Percentiles rank a stretch among this genome's conserved stretches.
Conservation (phyloP, 2,888 invertebrate genomes). For the Aphodius granarius region DNA sequence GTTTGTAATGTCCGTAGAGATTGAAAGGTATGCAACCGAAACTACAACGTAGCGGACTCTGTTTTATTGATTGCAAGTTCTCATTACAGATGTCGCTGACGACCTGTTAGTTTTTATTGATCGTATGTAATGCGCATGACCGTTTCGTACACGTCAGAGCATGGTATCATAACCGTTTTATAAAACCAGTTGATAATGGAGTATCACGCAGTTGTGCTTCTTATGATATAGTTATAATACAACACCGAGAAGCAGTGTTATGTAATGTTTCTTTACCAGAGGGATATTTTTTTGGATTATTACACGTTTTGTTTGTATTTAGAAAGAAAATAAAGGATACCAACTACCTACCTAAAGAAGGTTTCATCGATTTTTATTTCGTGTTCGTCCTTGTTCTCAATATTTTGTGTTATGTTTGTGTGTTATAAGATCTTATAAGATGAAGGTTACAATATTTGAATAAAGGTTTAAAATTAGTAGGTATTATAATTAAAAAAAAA, state of each 20-base stretch:
- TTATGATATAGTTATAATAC: too few relatives aligned
- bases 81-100: neutral
- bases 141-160: neutral
- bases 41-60: neutral
- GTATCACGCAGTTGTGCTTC: neutral
- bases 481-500: too few relatives aligned
- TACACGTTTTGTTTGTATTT: constrained; percentile 1
- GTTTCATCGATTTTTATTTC: too few relatives aligned
- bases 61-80: neutral
- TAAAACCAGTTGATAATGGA: constrained; percentile 6
- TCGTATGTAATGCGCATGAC: neutral
- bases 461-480: too few relatives aligned
- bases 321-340: neutral
- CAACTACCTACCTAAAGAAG: too few relatives aligned
- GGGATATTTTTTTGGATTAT: neutral
- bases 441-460: too few relatives aligned
- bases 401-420: too few relatives aligned
- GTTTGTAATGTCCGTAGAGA: too few relatives aligned
- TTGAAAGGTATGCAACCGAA: neutral
- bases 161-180: constrained; percentile 1
- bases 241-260: neutral
- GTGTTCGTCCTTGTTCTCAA: too few relatives aligned
- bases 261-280: neutral
- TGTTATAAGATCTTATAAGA: too few relatives aligned
- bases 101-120: neutral